Base-by-base conservation (phyloP, 2,888 invertebrate species). In the Sinotaia quadrata region DNA sequence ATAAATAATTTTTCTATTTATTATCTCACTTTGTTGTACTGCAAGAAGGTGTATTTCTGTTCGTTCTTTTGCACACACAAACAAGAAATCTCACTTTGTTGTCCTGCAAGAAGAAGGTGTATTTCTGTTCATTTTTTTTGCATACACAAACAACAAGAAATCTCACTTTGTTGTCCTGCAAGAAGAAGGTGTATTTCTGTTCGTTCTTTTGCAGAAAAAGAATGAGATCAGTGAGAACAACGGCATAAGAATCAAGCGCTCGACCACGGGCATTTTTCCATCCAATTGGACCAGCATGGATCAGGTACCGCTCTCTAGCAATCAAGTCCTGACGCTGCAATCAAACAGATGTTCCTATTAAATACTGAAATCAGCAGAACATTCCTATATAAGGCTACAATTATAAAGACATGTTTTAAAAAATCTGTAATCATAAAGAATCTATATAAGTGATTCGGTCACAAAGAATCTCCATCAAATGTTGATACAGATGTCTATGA, bases 51-150 rank as follows among this genome's bases (percentile, higher is more conserved):
- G n/a, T n/a, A n/a, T n/a, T n/a, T n/a, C n/a, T n/a, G n/a, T n/a
- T n/a, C n/a, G n/a, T n/a, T n/a, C n/a, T n/a, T n/a, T n/a, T n/a
- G n/a, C n/a, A n/a, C n/a, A n/a, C n/a, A n/a, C n/a, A n/a, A n/a
- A n/a, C n/a, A n/a, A n/a, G n/a, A n/a, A n/a, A 8, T 5, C 72
- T 44, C 86, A 94, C 94, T 92, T 97, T 97, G 89, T 95, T 95
- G 88, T 97, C 97, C 52, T 96, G 96, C 74, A 95, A 94, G 71
- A 87, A 87, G 90, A 97, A 97, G 47, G 85, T 85, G 85, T 95
- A 96, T 73, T 96, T 96, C 87, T 96, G 95, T 84, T 95, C 96
- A 85, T 93, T 95, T n/a, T n/a, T n/a, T n/a, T n/a, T n/a, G n/a
- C n/a, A n/a, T n/a, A n/a, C n/a, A n/a, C n/a, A n/a, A n/a, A n/a